Evolutionary conservation across 2,888 invertebrate species (phyloP).

Genomic region (Byasa hedistus): DNA sequence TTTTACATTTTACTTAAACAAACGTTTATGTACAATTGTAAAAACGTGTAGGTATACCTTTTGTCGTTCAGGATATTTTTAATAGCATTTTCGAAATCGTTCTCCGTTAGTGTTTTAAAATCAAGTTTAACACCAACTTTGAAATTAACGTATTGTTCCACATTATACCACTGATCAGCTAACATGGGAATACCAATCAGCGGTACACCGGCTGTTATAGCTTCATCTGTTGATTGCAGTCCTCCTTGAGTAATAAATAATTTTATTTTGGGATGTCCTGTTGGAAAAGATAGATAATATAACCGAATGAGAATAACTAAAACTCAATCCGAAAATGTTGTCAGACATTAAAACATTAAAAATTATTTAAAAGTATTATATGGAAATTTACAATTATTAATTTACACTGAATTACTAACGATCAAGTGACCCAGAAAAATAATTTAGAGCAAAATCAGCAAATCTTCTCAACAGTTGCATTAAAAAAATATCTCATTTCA

Average conservation of each 20-base stretch:
- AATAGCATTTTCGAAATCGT: constrained; percentile 39
- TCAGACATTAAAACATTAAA: too few relatives aligned
- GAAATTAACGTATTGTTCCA: constrained; percentile 39
- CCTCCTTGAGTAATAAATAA: constrained; percentile 63
- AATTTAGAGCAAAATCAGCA: too few relatives aligned
- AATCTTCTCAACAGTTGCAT: too few relatives aligned
- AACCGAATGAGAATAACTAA: too few relatives aligned
- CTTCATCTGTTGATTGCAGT: constrained; percentile 58
- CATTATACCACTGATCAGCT: constrained; percentile 56
- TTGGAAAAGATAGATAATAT: constrained; percentile 5
- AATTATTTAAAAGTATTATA: too few relatives aligned
- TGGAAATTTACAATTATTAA: too few relatives aligned
- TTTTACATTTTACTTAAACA: too few relatives aligned
- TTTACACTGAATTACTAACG: too few relatives aligned
- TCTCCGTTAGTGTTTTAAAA: constrained; percentile 39
- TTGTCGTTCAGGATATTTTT: constrained; percentile 32
- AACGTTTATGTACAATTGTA: too few relatives aligned
- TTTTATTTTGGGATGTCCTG: constrained; percentile 59
- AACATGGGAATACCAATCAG: constrained; percentile 53
- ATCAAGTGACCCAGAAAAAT: too few relatives aligned
- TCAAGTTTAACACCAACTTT: constrained; percentile 48
- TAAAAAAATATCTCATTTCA: too few relatives aligned
- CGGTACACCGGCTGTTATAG: constrained; percentile 51
- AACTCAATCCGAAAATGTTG: too few relatives aligned
- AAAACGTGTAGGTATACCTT: constrained; percentile 30